Base-by-base conservation (phyloP, 37 sponge, comb jelly and placozoan species). In the Chondrilla cf. caribensis region DNA sequence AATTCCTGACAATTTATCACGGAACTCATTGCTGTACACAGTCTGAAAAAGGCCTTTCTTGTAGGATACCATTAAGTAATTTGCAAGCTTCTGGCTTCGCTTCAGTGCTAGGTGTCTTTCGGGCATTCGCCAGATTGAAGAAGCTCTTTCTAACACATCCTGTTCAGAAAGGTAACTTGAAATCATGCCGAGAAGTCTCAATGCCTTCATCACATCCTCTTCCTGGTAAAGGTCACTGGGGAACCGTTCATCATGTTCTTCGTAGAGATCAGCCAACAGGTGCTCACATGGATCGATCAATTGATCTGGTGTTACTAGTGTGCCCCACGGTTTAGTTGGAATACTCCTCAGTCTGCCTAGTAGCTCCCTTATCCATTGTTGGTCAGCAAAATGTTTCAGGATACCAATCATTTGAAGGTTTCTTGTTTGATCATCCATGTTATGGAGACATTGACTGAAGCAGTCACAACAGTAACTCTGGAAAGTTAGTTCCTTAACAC, bases 131-230 rank as follows among this genome's bases (percentile, higher is more conserved):
- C 21, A 19, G 4, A 89, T 51, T 6, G 72, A 78, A 47, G 54
- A 19, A 32, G 86, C 85, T 32, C 93, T 65, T 29, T 89, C 90
- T 32, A 80, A 55, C 2, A 92, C 11, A 39, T 89, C 40, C 0
- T 81, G 26, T 68, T 66, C 76, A 31, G 83, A 55, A 18, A 91
- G 31, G 19, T 24, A 24, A 18, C 71, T 60, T 21, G 36, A 58
- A 38, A 62, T 78, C 70, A 90, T 77, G 14, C 87, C 91, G 55
- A 90, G 71, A 28, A 47, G 18, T 21, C 39, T 24, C 38, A 90
- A 40, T 2, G 81, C 75, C 42, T 21, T 37, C 32, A 37, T 39
- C 11, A 79, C 58, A 18, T 42, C 58, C 43, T 73, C 35, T 47
- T 65, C 57, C 9, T 47, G 29, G 64, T 62, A 62, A 19, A n/a